Conservation (phyloP, 2,113 vertebrate species). For the Pristiophorus japonicus region DNA sequence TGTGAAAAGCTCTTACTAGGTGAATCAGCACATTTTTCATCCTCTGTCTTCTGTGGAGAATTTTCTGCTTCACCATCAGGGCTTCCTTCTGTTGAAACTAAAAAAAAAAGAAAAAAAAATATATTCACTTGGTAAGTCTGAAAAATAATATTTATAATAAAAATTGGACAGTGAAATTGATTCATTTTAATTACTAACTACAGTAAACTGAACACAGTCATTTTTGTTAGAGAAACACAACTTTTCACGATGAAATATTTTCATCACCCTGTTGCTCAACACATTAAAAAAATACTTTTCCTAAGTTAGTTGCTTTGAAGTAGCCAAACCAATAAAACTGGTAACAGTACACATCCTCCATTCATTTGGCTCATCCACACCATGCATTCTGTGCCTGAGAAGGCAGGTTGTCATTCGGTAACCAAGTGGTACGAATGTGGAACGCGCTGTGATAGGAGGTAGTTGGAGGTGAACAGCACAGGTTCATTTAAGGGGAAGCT, state of each 20-base stretch:
- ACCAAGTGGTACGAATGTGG: neutral
- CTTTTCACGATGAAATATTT: neutral
- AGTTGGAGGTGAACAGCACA: neutral
- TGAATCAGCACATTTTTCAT: neutral
- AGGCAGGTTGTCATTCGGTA: neutral
- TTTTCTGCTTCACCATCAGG: neutral
- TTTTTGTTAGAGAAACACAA: neutral
- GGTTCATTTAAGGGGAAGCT: neutral
- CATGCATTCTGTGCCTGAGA: neutral
- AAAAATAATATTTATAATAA: neutral
- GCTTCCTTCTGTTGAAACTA: neutral
- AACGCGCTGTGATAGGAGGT: neutral
- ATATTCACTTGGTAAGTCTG: neutral
- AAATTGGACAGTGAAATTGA: neutral
- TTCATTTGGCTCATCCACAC: neutral
- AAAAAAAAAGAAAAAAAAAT: neutral
- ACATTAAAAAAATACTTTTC: neutral
- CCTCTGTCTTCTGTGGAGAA: slow-evolving; percentile 7
- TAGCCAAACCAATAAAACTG: too few relatives aligned
- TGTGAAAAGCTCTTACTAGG: neutral
- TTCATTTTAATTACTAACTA: neutral
- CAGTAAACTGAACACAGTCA: neutral
- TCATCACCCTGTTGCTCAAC: neutral
- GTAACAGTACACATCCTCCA: neutral
- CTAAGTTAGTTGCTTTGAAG: neutral